Evolutionary conservation across 2,888 invertebrate genomes (phyloP).

Genomic region (Orchestes rusci): DNA sequence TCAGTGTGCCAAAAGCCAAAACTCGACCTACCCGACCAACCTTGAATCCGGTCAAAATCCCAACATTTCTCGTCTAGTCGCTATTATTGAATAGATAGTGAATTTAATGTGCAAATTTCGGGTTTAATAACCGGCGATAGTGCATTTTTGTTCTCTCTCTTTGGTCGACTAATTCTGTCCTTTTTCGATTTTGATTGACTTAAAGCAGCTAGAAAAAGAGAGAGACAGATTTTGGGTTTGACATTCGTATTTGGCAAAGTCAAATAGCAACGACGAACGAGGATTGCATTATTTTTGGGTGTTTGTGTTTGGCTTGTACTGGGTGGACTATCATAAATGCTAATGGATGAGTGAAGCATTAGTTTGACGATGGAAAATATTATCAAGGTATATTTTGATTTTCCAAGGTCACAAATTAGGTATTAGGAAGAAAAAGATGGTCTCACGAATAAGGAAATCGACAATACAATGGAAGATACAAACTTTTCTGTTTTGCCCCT

Average conservation of each 20-base stretch:
- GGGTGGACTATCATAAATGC: too few species aligned
- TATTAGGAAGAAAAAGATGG: too few species aligned
- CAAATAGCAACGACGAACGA: conserved; percentile 35
- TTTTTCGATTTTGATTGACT: conserved; percentile 15
- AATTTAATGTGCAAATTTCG: conserved; percentile 35
- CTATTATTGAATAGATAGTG: conserved; percentile 44
- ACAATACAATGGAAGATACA: too few species aligned
- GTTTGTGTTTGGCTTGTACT: conserved; percentile 11
- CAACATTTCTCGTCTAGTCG: conserved; percentile 41
- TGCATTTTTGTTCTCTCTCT: conserved; percentile 29
- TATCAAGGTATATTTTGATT: too few species aligned
- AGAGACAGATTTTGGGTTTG: conserved; percentile 32
- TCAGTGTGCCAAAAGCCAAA: not conserved
- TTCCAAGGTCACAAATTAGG: too few species aligned
- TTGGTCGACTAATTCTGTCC: conserved; percentile 6
- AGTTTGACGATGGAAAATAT: too few species aligned
- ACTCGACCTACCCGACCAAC: conserved; percentile 14
- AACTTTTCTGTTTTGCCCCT: too few species aligned
- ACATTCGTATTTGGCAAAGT: conserved; percentile 42
- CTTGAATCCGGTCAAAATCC: conserved; percentile 23
- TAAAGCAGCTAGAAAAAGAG: conserved; percentile 16
- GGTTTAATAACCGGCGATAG: conserved; percentile 42
- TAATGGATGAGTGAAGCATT: too few species aligned
- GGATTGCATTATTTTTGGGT: conserved; percentile 15
- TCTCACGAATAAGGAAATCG: too few species aligned